Conservation (phyloP, 2,113 vertebrate species). For the Trichechus manatus region DNA sequence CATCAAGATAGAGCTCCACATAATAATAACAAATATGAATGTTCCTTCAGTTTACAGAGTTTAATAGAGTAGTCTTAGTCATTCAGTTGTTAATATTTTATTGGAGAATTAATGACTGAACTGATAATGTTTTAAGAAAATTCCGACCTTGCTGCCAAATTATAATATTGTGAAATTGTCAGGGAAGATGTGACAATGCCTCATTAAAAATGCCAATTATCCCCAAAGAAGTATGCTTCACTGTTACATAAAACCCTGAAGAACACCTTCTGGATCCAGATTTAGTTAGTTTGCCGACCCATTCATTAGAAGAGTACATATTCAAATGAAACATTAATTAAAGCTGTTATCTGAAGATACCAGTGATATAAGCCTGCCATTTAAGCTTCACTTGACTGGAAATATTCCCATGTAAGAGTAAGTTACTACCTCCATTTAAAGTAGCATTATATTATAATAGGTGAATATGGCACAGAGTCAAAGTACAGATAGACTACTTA, state of each 20-base stretch:
- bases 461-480: neutral
- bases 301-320: neutral
- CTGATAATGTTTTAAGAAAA: neutral
- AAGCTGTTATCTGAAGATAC: conserved; percentile 12
- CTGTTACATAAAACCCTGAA: neutral
- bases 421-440: neutral
- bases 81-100: neutral
- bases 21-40: neutral
- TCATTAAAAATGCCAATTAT: conserved; percentile 19
- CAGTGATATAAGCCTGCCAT: neutral
- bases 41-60: neutral
- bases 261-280: neutral
- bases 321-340: conserved; percentile 20
- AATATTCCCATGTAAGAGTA: neutral
- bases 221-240: neutral
- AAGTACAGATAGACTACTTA: neutral
- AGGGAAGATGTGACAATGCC: neutral
- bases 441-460: neutral
- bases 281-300: neutral
- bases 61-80: neutral
- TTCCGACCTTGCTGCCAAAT: neutral
- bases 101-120: neutral
- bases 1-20: neutral
- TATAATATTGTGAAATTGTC: neutral
- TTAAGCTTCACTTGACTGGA: neutral